These are phyloP conservation scores for Metopia argyrocephala DNA, from an alignment of 2,888 invertebrate genomes.

Conservation along the genomic window DNA sequence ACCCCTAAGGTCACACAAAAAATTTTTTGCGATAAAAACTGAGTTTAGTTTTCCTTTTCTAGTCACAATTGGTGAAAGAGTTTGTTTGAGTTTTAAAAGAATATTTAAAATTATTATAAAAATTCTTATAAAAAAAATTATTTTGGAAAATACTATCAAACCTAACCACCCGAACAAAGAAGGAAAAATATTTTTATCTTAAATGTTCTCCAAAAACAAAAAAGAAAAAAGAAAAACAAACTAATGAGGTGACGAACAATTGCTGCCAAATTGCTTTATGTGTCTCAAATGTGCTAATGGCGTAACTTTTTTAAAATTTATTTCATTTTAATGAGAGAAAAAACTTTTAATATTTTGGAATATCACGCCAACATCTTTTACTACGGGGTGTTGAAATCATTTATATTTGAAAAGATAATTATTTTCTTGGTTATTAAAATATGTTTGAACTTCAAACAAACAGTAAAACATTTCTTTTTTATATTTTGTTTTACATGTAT, in stretches of 20 bases:
- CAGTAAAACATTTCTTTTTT: no score
- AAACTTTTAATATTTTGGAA: background rate
- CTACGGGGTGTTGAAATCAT: background rate
- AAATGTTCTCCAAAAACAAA: background rate
- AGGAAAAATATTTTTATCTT: no score
- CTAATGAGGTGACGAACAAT: conserved; percentile 31
- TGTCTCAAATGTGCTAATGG: conserved; percentile 15
- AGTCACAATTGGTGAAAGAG: background rate
- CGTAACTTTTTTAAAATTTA: conserved; percentile 8
- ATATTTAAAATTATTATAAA: background rate
- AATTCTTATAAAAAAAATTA: background rate
- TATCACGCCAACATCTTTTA: background rate
- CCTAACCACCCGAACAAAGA: background rate
- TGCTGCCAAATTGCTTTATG: conserved; percentile 25
- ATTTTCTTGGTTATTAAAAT: no score
- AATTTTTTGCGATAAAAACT: conserved; percentile 13
- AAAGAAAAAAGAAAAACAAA: background rate
- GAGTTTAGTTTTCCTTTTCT: background rate
- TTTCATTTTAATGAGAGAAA: conserved; percentile 23
- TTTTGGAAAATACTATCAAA: background rate
- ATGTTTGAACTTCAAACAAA: no score
- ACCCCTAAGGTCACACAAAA: conserved; percentile 37
- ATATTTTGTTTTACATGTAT: no score
- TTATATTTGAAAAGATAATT: no score
- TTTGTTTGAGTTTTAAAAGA: background rate